Percentiles rank a stretch among this genome's conserved stretches.
Evolutionary conservation across 1,140 invertebrate species (phyloP).

Genomic region (Wasmannia auropunctata): DNA sequence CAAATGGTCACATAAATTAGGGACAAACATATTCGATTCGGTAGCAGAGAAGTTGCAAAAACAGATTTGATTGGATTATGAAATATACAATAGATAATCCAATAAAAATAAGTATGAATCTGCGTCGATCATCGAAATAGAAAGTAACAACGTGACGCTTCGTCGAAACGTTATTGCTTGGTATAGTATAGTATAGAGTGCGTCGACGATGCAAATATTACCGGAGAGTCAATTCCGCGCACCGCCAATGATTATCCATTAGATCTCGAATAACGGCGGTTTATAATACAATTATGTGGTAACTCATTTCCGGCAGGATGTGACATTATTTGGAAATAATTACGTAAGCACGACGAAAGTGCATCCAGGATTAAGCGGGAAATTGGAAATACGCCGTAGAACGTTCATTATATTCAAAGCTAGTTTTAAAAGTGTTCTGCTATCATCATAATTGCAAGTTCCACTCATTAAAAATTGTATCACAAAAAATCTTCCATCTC

Average conservation of each 20-base stretch:
- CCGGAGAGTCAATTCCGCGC: slow-evolving; percentile 25
- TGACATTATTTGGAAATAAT: slow-evolving; percentile 55
- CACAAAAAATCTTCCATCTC: not conserved
- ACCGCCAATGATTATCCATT: slow-evolving; percentile 41
- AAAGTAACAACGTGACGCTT: not conserved
- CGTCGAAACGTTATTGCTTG: not conserved
- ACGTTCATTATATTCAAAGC: not conserved
- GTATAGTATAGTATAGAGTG: not conserved
- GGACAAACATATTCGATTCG: not conserved
- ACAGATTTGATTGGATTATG: not conserved
- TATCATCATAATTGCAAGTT: not conserved
- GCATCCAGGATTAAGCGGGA: slow-evolving; percentile 27
- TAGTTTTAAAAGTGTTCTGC: not conserved
- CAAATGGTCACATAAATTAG: not conserved
- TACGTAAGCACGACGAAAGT: slow-evolving; percentile 13
- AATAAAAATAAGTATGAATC: not conserved
- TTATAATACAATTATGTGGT: slow-evolving; percentile 51
- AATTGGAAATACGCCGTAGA: slow-evolving; percentile 13
- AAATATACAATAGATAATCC: not conserved
- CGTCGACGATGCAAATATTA: slow-evolving; percentile 28
- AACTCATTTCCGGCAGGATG: slow-evolving; percentile 31
- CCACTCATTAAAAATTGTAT: not conserved
- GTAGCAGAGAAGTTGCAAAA: not conserved
- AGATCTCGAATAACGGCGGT: slow-evolving; percentile 42
- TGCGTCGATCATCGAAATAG: not conserved